phyloP scores from a whole-genome alignment of 2,888 invertebrate genomes.

The Andrena chrysosceles region DNA sequence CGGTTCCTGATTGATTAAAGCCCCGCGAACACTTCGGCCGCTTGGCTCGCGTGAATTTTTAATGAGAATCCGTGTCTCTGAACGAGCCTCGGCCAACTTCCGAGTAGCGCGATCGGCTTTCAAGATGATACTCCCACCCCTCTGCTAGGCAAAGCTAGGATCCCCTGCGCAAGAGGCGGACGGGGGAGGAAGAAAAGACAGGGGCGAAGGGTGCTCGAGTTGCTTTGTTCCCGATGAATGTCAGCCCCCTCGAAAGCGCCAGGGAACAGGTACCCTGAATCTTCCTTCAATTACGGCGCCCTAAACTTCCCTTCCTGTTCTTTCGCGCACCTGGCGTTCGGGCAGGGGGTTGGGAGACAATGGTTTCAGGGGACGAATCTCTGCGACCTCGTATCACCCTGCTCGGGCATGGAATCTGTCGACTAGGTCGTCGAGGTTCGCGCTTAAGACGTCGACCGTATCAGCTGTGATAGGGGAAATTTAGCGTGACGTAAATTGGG shows the following conservation, averaged over 20 bases:
- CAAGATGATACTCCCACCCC: conserved; percentile 47
- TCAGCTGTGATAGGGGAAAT: background rate
- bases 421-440: too few relatives aligned
- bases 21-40: conserved; percentile 24
- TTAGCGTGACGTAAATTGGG: conserved; percentile 5
- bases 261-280: conserved; percentile 38
- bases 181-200: background rate
- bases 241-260: conserved; percentile 33
- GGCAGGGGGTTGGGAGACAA: background rate
- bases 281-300: conserved; percentile 44
- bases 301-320: conserved; percentile 14
- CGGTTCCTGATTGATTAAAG: conserved; percentile 57
- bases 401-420: too few relatives aligned
- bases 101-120: conserved; percentile 57
- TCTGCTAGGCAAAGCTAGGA: conserved; percentile 9
- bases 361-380: background rate
- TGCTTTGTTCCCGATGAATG: conserved; percentile 65
- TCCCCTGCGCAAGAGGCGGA: background rate
- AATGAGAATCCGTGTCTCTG: conserved; percentile 56
- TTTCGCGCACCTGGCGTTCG: background rate
- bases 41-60: conserved; percentile 61
- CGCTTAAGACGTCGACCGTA: too few relatives aligned
- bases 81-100: conserved; percentile 36
- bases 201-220: conserved; percentile 50
- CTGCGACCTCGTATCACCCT: background rate